Percentiles rank a stretch among this genome's conserved stretches.
Evolutionary conservation across 2,797 vertebrate genomes (phyloP).

Genomic region (Tragopan temminckii): DNA sequence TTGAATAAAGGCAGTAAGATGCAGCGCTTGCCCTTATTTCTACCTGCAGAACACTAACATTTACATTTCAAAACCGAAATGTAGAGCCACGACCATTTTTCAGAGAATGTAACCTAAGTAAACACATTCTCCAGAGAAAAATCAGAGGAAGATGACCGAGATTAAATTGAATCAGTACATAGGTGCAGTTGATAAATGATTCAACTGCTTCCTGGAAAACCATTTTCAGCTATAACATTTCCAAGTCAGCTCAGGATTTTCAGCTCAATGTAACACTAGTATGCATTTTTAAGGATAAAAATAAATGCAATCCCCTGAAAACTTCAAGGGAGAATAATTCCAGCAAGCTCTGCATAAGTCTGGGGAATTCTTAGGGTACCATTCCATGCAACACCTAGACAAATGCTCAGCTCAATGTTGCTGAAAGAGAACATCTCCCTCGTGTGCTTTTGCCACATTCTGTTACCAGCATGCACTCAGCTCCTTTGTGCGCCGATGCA

Average conservation of each 20-base stretch:
- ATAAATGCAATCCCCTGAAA: background rate
- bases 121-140: constrained; percentile 10
- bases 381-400: background rate
- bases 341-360: background rate
- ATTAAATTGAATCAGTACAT: background rate
- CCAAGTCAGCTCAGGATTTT: background rate
- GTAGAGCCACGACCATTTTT: background rate
- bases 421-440: background rate
- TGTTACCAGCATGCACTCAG: background rate
- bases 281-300: background rate
- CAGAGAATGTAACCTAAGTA: constrained; percentile 12
- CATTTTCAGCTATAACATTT: background rate
- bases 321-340: background rate
- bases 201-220: constrained; percentile 26
- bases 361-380: background rate
- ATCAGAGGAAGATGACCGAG: background rate
- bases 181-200: background rate
- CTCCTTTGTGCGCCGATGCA: background rate
- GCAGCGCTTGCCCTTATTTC: constrained; percentile 3
- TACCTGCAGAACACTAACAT: constrained; percentile 14
- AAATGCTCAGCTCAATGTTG: background rate
- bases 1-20: background rate
- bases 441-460: background rate
- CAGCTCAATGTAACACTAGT: background rate
- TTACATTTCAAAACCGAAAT: constrained; percentile 38